Percentiles rank a stretch among this genome's conserved stretches.
phyloP scores from a whole-genome alignment of 2,797 vertebrate species.

The Lepidocolaptes lacrymiger region DNA sequence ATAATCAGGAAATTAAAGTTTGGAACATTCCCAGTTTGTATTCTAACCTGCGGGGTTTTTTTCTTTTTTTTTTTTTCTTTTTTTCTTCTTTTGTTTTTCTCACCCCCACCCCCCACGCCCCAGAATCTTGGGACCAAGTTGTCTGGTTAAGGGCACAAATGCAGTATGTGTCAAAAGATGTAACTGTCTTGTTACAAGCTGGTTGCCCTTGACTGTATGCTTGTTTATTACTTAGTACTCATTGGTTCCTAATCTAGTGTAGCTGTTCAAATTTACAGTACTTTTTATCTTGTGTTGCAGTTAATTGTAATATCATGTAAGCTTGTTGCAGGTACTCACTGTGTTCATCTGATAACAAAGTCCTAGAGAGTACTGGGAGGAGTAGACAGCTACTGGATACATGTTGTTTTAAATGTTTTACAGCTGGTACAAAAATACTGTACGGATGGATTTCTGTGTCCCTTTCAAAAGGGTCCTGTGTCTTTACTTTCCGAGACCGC shows the following conservation, averaged over 20 bases:
- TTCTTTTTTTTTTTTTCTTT: not conserved
- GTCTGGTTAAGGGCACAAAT: not conserved
- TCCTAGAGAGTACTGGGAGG: not conserved
- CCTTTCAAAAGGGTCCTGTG: not conserved
- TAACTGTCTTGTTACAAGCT: not conserved
- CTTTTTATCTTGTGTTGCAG: not conserved
- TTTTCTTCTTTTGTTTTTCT: rapidly evolving
- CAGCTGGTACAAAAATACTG: not conserved
- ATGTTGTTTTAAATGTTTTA: not conserved
- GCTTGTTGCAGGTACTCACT: not conserved
- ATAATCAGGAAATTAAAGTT: not conserved
- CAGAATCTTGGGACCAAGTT: not conserved
- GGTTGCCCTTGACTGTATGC: not conserved
- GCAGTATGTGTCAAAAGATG: not conserved
- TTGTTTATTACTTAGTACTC: not conserved
- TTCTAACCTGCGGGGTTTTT: not conserved
- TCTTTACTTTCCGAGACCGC: not conserved
- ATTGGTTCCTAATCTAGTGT: not conserved
- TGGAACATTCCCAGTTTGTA: not conserved
- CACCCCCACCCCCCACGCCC: too few relatives aligned
- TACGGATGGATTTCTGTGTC: not conserved
- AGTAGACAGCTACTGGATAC: not conserved
- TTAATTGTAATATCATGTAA: not conserved
- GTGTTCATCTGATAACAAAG: not conserved
- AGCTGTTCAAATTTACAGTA: not conserved